Evolutionary conservation across 2,797 vertebrate genomes (phyloP), one percentile per base, ranked within the genome.

Genomic region (Girardinus metallicus): DNA sequence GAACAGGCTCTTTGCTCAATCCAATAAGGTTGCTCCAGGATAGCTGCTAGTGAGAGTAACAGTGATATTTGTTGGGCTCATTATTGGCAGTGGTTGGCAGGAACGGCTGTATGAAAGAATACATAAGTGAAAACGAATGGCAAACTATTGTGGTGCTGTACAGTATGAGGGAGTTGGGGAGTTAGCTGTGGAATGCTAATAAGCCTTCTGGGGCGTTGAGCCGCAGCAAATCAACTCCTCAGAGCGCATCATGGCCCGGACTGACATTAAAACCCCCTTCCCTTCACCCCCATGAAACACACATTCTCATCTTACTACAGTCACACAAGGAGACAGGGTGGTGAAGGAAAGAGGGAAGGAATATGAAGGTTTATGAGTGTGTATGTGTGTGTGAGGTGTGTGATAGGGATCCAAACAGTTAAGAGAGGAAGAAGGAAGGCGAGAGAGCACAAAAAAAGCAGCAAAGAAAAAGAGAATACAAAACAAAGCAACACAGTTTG

Each of bases 191-290:
- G 91, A 93, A 95, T 93, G 92, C 91, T 92, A 95, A 95, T 94
- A 92, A 87, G 88, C 90, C 92, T 57, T 92, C 89, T 77, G 74
- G 87, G 89, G 93, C 84, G 80, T 90, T 90, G 94, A 93, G 93
- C 89, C 77, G 84, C 87, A 90, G 90, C 93, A 92, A 93, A 95
- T 95, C 94, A 95, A 94, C 93, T 93, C 90, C 91, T 91, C 86
- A 80, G 90, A 94, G 92, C 77, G 39, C 90, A 94, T 95, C 93
- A 92, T 77, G 92, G 91, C 89, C 93, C 15, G 71, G 91, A 81
- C 92, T 92, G 92, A 94, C 91, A 93, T 93, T 94, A 94, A 93
- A 89, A 44, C 68, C 73, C 88, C 78, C 87, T 77, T 64, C 51
- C 81, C 64, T 78, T 60, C 77, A 81, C 47, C 82, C 78, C 84